These are phyloP conservation scores for Percopsis omiscomaycus DNA, from an alignment of 2,797 vertebrate species.

Conservation along the genomic window DNA sequence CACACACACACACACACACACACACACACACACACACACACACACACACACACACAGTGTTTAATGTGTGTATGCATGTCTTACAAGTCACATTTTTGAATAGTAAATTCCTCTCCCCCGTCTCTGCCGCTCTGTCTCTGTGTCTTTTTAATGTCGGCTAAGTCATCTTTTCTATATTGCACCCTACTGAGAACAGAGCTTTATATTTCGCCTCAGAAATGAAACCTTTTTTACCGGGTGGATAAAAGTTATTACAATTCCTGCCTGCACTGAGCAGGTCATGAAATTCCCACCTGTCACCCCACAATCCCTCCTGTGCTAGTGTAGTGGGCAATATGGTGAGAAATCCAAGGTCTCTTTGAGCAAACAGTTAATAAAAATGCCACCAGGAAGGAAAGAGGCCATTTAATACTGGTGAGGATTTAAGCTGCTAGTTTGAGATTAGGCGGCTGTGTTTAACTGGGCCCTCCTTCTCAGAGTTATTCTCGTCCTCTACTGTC, in stretches of 20 bases:
- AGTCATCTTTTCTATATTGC: conserved; percentile 4
- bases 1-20: conserved; percentile 16
- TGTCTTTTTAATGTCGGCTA: conserved; percentile 20
- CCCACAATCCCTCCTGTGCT: conserved; percentile 2
- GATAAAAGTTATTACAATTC: conserved; percentile 30
- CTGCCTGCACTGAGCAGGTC: conserved; percentile 19
- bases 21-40: not conserved
- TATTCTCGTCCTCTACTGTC: conserved; percentile 34
- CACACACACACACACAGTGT: conserved; percentile 21
- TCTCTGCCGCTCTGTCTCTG: not conserved
- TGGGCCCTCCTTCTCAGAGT: conserved; percentile 41
- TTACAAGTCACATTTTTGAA: conserved; percentile 13
- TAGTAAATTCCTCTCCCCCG: conserved; percentile 25
- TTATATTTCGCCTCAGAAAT: conserved; percentile 34
- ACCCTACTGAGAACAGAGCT: conserved; percentile 9
- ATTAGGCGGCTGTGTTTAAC: conserved; percentile 63
- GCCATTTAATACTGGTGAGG: conserved; percentile 46
- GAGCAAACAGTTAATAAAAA: conserved; percentile 60
- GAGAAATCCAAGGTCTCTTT: conserved; percentile 41
- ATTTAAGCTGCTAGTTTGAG: conserved; percentile 51
- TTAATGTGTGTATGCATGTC: conserved; percentile 27
- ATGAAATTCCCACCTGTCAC: not conserved
- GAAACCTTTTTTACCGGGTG: conserved; percentile 33
- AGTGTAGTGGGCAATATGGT: conserved; percentile 34
- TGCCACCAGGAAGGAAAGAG: conserved; percentile 20